Base-by-base conservation (phyloP, 2,888 invertebrate species). In the Eupithecia inturbata region DNA sequence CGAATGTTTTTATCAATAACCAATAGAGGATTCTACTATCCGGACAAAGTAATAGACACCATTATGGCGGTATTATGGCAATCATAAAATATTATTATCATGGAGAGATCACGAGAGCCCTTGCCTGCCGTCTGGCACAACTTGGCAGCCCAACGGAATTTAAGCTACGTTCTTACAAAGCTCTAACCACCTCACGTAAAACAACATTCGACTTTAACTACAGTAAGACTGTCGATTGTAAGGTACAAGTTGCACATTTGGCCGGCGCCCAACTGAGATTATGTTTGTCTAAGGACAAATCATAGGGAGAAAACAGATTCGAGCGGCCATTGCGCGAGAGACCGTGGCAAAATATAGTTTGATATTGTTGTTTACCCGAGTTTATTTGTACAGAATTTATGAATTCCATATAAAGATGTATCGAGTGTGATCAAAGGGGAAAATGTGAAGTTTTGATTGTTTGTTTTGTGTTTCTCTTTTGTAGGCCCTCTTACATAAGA, bases 301-400 rank as follows among this genome's bases (percentile, higher is more conserved):
- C 93, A 91, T 91, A 90, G 93, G 87, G 89, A 89, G 92, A 92
- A 92, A 92, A 93, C 93, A 93, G 92, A 92, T 93, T 93, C 90
- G 87, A 88, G 87, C 89, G 86, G 84, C 91, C 88, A 89, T 91
- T 90, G 91, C 90, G 82, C 83, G 80, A 83, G 84, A 84, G 81
- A 85, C 83, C 81, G 83, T 80, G 83, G 83, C n/a, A n/a, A 88
- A 84, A 88, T 90, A 89, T 90, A 85, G 87, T 88, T 88, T 88
- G 86, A 86, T 88, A 88, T 89, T 89, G 87, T 87, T 87, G 88
- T 87, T 88, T 86, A 81, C 82, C 81, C 79, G 79, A 78, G 81
- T 85, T 82, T 79, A 82, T 84, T 84, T 84, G 78, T 80, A 80
- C 75, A 73, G 79, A 79, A 79, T 82, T 82, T 81, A 83, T 83